Evolutionary conservation across 2,797 vertebrate genomes (phyloP).

Genomic region (Schizopygopsis pylzovi): DNA sequence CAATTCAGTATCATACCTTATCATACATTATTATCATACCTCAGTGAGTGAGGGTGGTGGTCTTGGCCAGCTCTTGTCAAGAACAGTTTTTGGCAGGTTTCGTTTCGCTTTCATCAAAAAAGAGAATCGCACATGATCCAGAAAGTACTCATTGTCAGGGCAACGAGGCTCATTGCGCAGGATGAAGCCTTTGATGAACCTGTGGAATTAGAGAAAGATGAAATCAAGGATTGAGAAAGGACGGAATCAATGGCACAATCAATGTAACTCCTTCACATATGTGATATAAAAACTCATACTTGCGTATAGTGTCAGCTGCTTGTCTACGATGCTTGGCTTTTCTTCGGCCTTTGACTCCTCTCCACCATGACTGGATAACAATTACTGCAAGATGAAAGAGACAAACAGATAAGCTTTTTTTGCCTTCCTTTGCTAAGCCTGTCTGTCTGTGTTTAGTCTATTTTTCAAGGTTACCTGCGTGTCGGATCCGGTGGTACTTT

Average conservation of each 20-base stretch:
- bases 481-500: conserved; percentile 90
- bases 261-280: background rate
- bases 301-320: conserved; percentile 89
- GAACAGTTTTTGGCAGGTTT: conserved; percentile 86
- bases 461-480: conserved; percentile 78
- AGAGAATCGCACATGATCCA: conserved; percentile 91
- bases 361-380: conserved; percentile 94
- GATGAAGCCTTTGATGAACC: conserved; percentile 95
- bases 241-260: background rate
- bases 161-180: conserved; percentile 89
- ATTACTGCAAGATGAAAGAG: conserved; percentile 77
- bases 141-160: conserved; percentile 91
- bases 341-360: conserved; percentile 90
- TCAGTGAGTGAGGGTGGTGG: conserved; percentile 86
- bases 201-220: conserved; percentile 59
- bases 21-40: conserved; percentile 70
- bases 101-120: conserved; percentile 90
- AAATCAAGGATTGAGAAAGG: background rate
- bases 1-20: background rate
- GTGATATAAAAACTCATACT: conserved; percentile 63
- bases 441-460: background rate
- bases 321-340: conserved; percentile 87
- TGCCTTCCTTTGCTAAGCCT: background rate
- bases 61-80: conserved; percentile 92
- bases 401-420: background rate